These are phyloP conservation scores for Thamnaconus septentrionalis DNA, from an alignment of 2,113 vertebrate species.

Conservation along the genomic window DNA sequence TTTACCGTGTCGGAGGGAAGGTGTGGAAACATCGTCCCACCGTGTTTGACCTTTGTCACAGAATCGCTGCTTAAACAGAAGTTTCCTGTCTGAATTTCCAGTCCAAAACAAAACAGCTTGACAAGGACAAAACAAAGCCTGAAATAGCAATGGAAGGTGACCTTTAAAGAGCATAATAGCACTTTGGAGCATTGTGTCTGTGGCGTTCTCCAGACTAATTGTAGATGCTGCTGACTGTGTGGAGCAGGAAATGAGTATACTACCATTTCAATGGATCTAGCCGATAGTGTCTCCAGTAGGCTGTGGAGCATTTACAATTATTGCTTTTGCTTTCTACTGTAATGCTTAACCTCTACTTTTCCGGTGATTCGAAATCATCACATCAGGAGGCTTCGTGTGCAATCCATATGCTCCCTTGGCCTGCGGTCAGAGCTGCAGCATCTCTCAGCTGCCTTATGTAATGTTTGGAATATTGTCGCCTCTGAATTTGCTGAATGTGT, in stretches of 20 bases:
- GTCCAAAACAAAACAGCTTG: constrained; percentile 9
- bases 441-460: constrained; percentile 41
- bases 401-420: constrained; percentile 7
- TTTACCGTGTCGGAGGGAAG: constrained; percentile 4
- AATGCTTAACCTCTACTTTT: constrained; percentile 18
- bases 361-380: constrained; percentile 1
- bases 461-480: constrained; percentile 35
- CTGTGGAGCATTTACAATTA: not conserved
- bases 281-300: too few relatives aligned
- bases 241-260: too few relatives aligned
- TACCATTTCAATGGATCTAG: too few relatives aligned
- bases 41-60: constrained; percentile 29
- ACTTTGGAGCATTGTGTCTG: constrained; percentile 6
- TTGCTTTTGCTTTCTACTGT: not conserved
- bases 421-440: constrained; percentile 17
- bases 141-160: constrained; percentile 33
- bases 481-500: constrained; percentile 21
- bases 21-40: constrained; percentile 10
- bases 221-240: not conserved
- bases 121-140: constrained; percentile 12
- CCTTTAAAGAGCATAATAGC: constrained; percentile 10
- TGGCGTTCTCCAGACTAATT: not conserved
- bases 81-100: constrained; percentile 46
- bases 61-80: not conserved
- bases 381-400: not conserved